Base-by-base conservation (phyloP, 1,140 invertebrate species). In the Dufourea novaeangliae region DNA sequence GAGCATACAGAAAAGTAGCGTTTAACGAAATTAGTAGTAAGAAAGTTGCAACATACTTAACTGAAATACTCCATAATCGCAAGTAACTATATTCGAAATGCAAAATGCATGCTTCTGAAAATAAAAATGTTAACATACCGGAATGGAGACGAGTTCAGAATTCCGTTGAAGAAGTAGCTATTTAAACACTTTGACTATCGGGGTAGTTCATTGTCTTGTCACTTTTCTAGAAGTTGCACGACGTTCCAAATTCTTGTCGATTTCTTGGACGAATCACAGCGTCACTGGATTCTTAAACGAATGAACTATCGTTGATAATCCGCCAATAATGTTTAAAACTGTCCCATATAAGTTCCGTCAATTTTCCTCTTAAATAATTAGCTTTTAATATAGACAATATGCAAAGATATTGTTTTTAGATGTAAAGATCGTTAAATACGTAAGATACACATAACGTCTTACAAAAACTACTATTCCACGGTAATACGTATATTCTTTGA, bases 271-370 rank as follows among this genome's bases (percentile, higher is more conserved):
- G 37, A 39, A 75, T 79, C 76, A 75, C 70, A 54, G 54, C 81
- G 66, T 82, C 71, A 77, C 62, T 57, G 67, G 41, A 34, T 70
- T 61, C 59, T 82, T 68, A 41, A 80, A 0, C 72, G 10, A 63
- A 29, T 34, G 64, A 77, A 68, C 73, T 54, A 67, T 75, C 32
- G 20, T 62, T 14, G 54, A 50, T 52, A 50, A 67, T 39, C 20
- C 10, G 25, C 41, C 59, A 41, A n/a, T 50, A n/a, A 17, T 34
- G 14, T 77, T 14, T 61, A 34, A 44, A 63, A n/a, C 41, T 29
- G 20, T 63, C 4, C 27, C 50, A 14, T 25, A 17, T 22, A 1
- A 8, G 14, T 50, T 25, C 34, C 29, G 14, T 32, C 20, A 25
- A 14, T n/a, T 29, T 29, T 12, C 41, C 25, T n/a, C 8, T 6